Evolutionary conservation across 92 coral and sea anemone species (phyloP), one percentile per base, ranked within the genome.

Genomic region (Montipora capitata): DNA sequence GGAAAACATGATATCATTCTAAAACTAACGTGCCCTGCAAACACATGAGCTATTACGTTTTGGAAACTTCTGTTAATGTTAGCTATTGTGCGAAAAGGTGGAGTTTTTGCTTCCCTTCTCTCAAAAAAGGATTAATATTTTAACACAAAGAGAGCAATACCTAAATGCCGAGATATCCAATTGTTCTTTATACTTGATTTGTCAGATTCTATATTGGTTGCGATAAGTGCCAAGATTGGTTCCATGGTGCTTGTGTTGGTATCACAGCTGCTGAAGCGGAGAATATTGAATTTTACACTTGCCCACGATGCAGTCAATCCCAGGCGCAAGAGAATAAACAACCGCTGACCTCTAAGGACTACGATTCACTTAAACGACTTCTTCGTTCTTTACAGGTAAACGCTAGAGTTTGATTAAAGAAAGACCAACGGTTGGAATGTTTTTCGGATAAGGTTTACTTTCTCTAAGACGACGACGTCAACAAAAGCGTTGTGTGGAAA

Each of bases 221-320:
- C 80, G 99, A 98, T 76, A 83, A 91, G 13, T 98, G 99, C 68
- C 99, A 98, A 79, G 99, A 95, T 71, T 98, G 99, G 99, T 98
- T 98, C 75, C 99, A 98, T 51, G 99, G 99, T 45, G 80, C 86
- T 11, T 98, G 99, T 58, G 99, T 98, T 63, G 98, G 98, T 41
- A 76, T 98, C 71, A 92, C 93, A 2, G 94, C 96, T 40, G 74
- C 83, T 59, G 98, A 98, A 77, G 99, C 99, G 15, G 98, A 94
- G 3, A 77, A 72, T 70, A 77, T 98, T 17, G 98, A 96, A 42
- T 85, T 85, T 9, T 98, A 98, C 83, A 69, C 96, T 8, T 98
- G 99, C 44, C 99, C 99, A 15, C 92, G 93, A 65, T 98, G 99
- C 80, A 94, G 90, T 42, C 94, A 92, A 86, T 92, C 91, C 74